These are phyloP conservation scores for Plectropomus leopardus DNA, from an alignment of 2,113 vertebrate genomes.

Conservation along the genomic window DNA sequence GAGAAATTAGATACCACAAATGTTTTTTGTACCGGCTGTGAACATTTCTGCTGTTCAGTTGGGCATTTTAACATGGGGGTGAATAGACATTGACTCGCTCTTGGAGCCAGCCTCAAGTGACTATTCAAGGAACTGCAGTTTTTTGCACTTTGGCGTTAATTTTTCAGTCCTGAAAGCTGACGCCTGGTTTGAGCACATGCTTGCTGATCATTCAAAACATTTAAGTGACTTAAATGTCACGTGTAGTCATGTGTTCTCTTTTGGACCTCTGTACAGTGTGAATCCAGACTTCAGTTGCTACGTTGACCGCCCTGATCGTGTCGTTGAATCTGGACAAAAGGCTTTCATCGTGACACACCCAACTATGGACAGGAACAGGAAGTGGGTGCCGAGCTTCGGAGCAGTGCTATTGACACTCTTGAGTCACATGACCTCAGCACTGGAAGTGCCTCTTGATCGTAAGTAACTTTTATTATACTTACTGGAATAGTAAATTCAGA, in stretches of 20 bases:
- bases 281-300: slow-evolving; percentile 31
- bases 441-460: slow-evolving; percentile 98
- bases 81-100: no score
- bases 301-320: slow-evolving; percentile 30
- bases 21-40: no score
- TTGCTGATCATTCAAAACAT: neutral
- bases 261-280: slow-evolving; percentile 29
- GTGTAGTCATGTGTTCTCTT: neutral
- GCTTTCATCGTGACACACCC: slow-evolving; percentile 23
- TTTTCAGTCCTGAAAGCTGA: no score
- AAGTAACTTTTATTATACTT: slow-evolving; percentile 77
- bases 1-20: no score
- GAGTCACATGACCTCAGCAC: slow-evolving; percentile 88
- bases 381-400: slow-evolving; percentile 75
- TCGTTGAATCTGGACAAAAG: slow-evolving; percentile 63
- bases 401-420: slow-evolving; percentile 87
- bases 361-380: slow-evolving; percentile 85
- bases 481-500: neutral
- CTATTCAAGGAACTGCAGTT: no score
- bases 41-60: no score
- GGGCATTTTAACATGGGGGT: no score
- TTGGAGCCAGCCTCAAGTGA: no score
- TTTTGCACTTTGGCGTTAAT: no score
- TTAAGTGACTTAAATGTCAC: neutral
- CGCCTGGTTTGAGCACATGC: neutral